Conservation (phyloP, 1,140 invertebrate species). For the Pararge aegeria region DNA sequence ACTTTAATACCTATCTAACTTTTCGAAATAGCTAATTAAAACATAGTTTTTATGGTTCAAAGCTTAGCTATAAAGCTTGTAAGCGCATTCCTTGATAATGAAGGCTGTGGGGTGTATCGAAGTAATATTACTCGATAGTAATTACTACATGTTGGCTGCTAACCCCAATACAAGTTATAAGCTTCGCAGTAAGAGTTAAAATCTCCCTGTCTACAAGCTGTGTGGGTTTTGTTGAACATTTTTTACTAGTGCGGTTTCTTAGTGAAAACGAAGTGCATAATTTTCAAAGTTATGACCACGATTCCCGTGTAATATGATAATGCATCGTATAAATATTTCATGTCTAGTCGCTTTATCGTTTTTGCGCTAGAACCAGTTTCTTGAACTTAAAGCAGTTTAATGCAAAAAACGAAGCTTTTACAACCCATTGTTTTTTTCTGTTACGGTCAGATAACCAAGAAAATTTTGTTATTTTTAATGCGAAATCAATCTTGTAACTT, state of each 20-base stretch:
- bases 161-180: constrained; percentile 17
- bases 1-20: not conserved
- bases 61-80: constrained; percentile 5
- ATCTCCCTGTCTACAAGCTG: constrained; percentile 10
- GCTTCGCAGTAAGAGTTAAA: constrained; percentile 15
- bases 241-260: constrained; percentile 50
- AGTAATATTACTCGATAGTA: constrained; percentile 21
- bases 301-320: constrained; percentile 78
- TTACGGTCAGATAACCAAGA: constrained; percentile 12
- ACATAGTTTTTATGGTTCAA: constrained; percentile 8
- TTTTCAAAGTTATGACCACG: constrained; percentile 74
- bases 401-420: constrained; percentile 49
- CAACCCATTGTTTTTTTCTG: constrained; percentile 30
- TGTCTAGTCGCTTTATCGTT: constrained; percentile 69
- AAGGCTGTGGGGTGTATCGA: constrained; percentile 11
- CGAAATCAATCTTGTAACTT: constrained; percentile 13
- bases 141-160: constrained; percentile 17
- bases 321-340: constrained; percentile 77
- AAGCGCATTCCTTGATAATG: constrained; percentile 25
- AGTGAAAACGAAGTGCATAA: constrained; percentile 74
- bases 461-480: constrained; percentile 17
- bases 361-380: constrained; percentile 68
- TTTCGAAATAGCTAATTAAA: constrained; percentile 12
- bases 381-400: constrained; percentile 47
- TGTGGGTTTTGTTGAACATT: constrained; percentile 27